Base-by-base conservation (phyloP, 2,113 vertebrate genomes). In the Coregonus clupeaformis region DNA sequence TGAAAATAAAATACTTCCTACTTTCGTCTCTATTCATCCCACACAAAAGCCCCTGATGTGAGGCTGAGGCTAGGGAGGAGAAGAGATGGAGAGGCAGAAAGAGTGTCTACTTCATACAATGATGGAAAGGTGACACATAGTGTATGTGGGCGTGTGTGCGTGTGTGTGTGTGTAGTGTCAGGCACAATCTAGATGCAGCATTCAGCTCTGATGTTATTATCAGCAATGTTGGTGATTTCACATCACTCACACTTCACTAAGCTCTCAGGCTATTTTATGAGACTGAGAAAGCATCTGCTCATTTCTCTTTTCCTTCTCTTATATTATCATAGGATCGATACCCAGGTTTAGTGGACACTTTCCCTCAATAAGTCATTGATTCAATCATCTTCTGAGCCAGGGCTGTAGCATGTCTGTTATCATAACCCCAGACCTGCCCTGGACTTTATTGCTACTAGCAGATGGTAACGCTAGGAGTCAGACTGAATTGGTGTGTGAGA, bases 351-450 rank as follows among this genome's bases (percentile, higher is more conserved):
- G 22, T 47, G 68, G 47, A 80, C 30, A 71, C 29, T 32, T 72
- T 75, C n/a, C 72, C 59, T 76, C 73, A 82, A 84, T 86, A 79
- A 79, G 68, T 79, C 77, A 42, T 3, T 11, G 36, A 42, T 42
- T 42, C 36, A 42, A 42, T 42, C 36, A 82, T 71, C 49, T 59
- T 57, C 45, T 25, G 62, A 59, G 62, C 18, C 13, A 71, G 27
- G 1, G 12, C 14, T 72, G 74, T 70, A 49, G 79, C 20, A 42
- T 14, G 5, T 79, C 70, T 75, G 30, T 73, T 77, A 80, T 63
- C 32, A 22, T 65, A 73, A 77, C 1, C 2, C 11, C 32, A 29
- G 7, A 76, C 75, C 69, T 64, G 59, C 20, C 2, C 52, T 18
- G 5, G 67, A 75, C 7, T 12, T 45, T 62, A 76, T 84, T 80